Base-by-base conservation (phyloP, 2,888 invertebrate genomes). In the Cryptus armator region DNA sequence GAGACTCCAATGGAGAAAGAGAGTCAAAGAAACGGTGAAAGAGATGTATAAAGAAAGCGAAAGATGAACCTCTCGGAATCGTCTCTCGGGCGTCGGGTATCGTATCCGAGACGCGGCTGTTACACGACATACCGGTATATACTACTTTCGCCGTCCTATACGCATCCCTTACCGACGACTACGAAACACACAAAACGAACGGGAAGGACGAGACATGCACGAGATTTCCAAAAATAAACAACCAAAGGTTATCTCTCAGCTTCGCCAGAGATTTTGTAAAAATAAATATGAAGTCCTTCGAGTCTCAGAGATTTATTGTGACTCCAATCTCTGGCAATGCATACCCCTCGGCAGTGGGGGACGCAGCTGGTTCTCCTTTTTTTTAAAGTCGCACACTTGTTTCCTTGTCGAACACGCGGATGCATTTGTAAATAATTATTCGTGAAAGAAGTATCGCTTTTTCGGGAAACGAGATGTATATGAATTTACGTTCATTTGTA, bases 211-310 rank as follows among this genome's bases (percentile, higher is more conserved):
- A 32, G 19, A 19, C 19, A 2, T 1, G 32, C 53, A 16, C 10
- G 53, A 53, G 53, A 53, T 53, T 53, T 53, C 53, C 53, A 19
- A 24, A 71, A 71, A 71, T 71, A 71, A 56, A 71, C 37, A 71
- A 12, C 19, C 16, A 12, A 24, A 24, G 2, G 24, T 24, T 24
- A 24, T 24, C 43, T 16, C 43, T 44, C 24, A 46, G 43, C 56
- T 29, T 9, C 19, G 70, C 14, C 59, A 19, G 53, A 43, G 70
- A 24, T 24, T 48, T 51, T 24, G 64, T 71, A 53, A 51, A 71
- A 79, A 79, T 79, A 79, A 79, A 79, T 71, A 71, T 43, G 16
- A 64, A 43, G 10, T 44, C 62, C 64, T 71, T 64, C 48, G 46
- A 32, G 53, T 9, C 16, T 14, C 16, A 24, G 32, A 51, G 51